Percentiles rank a stretch among this genome's conserved stretches.
phyloP scores from a whole-genome alignment of 2,797 vertebrate genomes.

The Xyrichtys novacula region DNA sequence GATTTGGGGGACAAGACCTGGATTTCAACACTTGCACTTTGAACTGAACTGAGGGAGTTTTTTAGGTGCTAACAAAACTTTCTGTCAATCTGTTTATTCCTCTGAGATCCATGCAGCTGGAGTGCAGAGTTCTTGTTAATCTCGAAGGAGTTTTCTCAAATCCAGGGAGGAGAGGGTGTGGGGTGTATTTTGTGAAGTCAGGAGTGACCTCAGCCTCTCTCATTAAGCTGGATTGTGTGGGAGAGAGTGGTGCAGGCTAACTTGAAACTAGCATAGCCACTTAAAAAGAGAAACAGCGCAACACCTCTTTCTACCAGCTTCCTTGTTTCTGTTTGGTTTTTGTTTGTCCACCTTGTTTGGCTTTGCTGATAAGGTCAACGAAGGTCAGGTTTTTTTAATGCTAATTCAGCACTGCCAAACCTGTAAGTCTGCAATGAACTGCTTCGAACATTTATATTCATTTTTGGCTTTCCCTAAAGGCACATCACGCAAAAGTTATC shows the following conservation, averaged over 20 bases:
- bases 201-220: constrained; percentile 51
- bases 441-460: constrained; percentile 22
- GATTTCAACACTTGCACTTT: background rate
- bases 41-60: background rate
- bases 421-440: constrained; percentile 23
- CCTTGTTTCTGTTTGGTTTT: background rate
- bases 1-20: background rate
- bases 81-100: background rate
- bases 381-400: too few species aligned
- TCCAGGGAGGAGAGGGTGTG: constrained; percentile 22
- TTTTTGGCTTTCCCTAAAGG: background rate
- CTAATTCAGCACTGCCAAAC: constrained; percentile 4
- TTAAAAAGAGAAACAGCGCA: background rate
- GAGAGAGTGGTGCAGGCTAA: constrained; percentile 38
- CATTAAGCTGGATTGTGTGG: constrained; percentile 63
- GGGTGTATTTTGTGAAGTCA: constrained; percentile 42
- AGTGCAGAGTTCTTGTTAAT: constrained; percentile 17
- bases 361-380: background rate
- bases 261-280: background rate
- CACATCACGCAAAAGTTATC: background rate
- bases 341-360: too few species aligned
- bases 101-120: background rate
- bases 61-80: too few species aligned
- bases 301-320: constrained; percentile 2
- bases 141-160: constrained; percentile 44